phyloP scores from a whole-genome alignment of 2,888 invertebrate genomes.

The Phlogophora meticulosa region DNA sequence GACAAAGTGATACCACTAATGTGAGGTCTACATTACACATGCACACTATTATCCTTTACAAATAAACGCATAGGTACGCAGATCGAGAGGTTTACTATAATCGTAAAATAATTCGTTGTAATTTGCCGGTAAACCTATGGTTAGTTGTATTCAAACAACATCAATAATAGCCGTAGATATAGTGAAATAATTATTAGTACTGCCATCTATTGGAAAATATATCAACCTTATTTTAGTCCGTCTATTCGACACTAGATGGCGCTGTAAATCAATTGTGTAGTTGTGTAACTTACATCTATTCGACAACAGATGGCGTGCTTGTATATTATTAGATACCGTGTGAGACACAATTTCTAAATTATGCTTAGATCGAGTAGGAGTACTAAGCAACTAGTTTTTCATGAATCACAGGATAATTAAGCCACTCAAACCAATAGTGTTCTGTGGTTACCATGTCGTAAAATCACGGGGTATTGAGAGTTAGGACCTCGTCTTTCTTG shows the following conservation, averaged over 20 bases:
- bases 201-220: constrained; percentile 38
- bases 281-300: constrained; percentile 39
- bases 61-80: background rate
- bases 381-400: background rate
- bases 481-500: background rate
- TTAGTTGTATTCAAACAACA: constrained; percentile 22
- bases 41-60: background rate
- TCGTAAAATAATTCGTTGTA: background rate
- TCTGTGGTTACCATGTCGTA: background rate
- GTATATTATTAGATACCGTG: background rate
- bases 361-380: background rate
- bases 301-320: constrained; percentile 62
- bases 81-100: background rate
- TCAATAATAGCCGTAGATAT: no score
- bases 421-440: background rate
- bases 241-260: constrained; percentile 53
- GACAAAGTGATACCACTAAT: no score
- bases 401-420: background rate
- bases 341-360: constrained; percentile 5
- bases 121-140: constrained; percentile 16
- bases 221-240: background rate
- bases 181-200: background rate
- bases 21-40: no score
- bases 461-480: background rate
- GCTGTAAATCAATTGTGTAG: no score